Evolutionary conservation across 2,888 invertebrate species (phyloP).

Genomic region (Odontocolon sp.): DNA sequence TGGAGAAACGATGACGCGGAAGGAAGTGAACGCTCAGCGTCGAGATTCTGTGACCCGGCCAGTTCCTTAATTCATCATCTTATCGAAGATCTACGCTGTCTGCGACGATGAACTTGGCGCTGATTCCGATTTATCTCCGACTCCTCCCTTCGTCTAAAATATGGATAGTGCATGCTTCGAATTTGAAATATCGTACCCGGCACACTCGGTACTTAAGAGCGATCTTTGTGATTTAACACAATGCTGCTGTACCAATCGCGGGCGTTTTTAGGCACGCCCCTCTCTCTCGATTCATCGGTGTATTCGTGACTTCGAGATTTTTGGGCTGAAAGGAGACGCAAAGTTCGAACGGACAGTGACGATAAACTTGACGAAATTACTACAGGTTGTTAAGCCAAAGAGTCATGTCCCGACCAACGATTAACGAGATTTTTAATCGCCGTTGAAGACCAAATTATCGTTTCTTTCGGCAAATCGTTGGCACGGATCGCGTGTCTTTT

Average conservation of each 20-base stretch:
- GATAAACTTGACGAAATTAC: conserved; percentile 18
- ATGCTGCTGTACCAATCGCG: conserved; percentile 26
- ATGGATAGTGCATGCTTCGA: conserved; percentile 73
- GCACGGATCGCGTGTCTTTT: not conserved
- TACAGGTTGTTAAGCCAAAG: not conserved
- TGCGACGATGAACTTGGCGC: conserved; percentile 34
- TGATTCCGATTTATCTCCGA: conserved; percentile 13
- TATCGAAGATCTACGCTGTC: conserved; percentile 27
- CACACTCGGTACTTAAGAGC: conserved; percentile 77
- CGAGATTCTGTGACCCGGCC: conserved; percentile 33
- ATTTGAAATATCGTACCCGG: conserved; percentile 73
- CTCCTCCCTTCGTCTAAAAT: conserved; percentile 17
- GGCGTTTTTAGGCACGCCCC: conserved; percentile 11
- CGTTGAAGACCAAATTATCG: not conserved
- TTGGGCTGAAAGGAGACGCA: not conserved
- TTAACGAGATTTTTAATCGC: not conserved
- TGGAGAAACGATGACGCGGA: conserved; percentile 13
- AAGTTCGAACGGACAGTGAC: not conserved
- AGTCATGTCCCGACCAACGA: too few species aligned
- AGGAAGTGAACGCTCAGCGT: conserved; percentile 11
- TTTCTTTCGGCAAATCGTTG: not conserved
- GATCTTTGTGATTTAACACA: conserved; percentile 46
- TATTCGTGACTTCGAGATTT: conserved; percentile 23
- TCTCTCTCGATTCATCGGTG: conserved; percentile 12
- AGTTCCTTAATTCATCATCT: conserved; percentile 46